A percentile compares a stretch with the other conserved stretches of the same genome.
phyloP scores from a whole-genome alignment of 2,888 invertebrate genomes.

The Ischnura elegans region DNA sequence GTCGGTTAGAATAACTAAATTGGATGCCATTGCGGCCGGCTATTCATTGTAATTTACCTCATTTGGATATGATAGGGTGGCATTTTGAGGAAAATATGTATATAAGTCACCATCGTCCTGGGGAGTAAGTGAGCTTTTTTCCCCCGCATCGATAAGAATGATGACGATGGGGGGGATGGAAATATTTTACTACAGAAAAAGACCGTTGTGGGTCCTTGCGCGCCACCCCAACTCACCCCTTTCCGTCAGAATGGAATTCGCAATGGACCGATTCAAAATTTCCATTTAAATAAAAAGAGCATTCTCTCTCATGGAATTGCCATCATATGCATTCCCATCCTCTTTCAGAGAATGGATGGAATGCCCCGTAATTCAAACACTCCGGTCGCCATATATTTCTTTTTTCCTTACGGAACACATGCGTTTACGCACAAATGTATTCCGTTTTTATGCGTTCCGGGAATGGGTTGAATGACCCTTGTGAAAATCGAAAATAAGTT shows the following conservation, averaged over 20 bases:
- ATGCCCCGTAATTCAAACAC: background rate
- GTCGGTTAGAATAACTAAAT: too few species aligned
- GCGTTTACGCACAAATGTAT: background rate
- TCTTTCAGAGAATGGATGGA: too few species aligned
- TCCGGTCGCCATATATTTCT: background rate
- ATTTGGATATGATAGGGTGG: too few species aligned
- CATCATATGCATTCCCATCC: too few species aligned
- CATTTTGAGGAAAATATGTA: too few species aligned
- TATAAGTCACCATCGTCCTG: too few species aligned
- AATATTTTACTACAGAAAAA: background rate
- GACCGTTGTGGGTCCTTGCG: background rate
- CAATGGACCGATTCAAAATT: background rate
- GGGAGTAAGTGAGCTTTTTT: background rate
- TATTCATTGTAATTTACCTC: too few species aligned
- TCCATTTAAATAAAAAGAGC: background rate
- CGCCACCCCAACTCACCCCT: background rate
- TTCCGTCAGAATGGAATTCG: background rate
- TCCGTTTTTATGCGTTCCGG: background rate
- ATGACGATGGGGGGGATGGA: too few species aligned
- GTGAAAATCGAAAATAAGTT: background rate
- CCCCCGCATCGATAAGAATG: background rate
- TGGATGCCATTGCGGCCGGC: too few species aligned
- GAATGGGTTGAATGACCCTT: background rate
- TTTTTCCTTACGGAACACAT: background rate
- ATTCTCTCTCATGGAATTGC: background rate